Base-by-base conservation (phyloP, 2,797 vertebrate species). In the Glossophaga mutica region DNA sequence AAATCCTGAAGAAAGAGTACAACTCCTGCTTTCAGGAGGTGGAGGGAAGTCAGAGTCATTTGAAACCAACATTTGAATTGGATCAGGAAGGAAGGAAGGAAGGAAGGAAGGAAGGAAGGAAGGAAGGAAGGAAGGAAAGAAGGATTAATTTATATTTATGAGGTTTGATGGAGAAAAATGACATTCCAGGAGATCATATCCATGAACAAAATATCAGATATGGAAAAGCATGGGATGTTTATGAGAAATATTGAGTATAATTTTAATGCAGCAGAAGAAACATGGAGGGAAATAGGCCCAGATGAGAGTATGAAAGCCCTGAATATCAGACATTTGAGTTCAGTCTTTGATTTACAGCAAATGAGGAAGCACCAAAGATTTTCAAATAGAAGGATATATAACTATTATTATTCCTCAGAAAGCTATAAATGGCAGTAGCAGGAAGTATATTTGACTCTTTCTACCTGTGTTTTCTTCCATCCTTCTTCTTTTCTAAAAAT, bases 51-150 rank as follows among this genome's bases (percentile, higher is more conserved):
- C 39, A 86, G 14, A 67, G 26, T 81, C 57, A 55, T 39, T 44
- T 87, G 21, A 59, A 77, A 59, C 99, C 98, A 97, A 99, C 98
- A 90, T 99, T 99, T 83, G 99, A 99, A 95, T 86, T 98, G 26
- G 0, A 71, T 10, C 2, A 34, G 3, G 71, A 71, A 78, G 34
- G n/a, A 39, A 52, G 14, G 34, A 32, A 39, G 19, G 34, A 70
- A 22, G 34, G 34, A 39, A 10, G 67, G 67, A 68, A 8, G 21
- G 37, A 10, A 5, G 5, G 48, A 50, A 22, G 52, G 52, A 52
- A 19, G 48, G 48, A 50, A 18, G 46, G 46, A 48, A 48, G 46
- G 65, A 34, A 34, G n/a, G 16, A 29, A 59, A 5, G 59, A 65
- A 15, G 29, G 44, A 16, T 10, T n/a, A 19, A 32, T 34, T 79